Conservation (phyloP, 1,140 invertebrate genomes). For the Drosophila subobscura region DNA sequence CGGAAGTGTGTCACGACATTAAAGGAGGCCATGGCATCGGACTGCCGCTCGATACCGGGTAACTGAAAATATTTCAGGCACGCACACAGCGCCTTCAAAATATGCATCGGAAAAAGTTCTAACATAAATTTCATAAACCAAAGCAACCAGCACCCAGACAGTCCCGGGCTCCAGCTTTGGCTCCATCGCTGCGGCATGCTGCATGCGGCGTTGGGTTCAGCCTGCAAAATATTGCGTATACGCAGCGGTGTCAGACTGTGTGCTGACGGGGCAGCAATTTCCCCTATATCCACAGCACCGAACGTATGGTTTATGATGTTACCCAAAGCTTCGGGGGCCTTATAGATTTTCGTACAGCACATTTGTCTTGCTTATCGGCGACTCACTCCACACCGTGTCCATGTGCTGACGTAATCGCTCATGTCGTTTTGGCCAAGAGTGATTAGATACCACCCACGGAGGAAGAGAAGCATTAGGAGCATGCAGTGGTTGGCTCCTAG, state of each 20-base stretch:
- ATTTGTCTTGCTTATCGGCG: slow-evolving; percentile 76
- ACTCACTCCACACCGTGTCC: slow-evolving; percentile 7
- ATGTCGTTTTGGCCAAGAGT: slow-evolving; percentile 77
- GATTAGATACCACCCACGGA: slow-evolving; percentile 58
- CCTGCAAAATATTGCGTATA: slow-evolving; percentile 66
- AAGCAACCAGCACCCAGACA: slow-evolving; percentile 49
- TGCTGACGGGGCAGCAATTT: slow-evolving; percentile 69
- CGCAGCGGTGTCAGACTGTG: slow-evolving; percentile 33
- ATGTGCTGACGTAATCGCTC: slow-evolving; percentile 74
- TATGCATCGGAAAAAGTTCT: slow-evolving; percentile 80
- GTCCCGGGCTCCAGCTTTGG: slow-evolving; percentile 44
- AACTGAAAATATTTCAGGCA: slow-evolving; percentile 64
- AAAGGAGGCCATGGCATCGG: not conserved
- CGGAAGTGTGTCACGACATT: slow-evolving; percentile 58
- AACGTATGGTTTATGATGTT: slow-evolving; percentile 72
- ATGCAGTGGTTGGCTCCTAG: not conserved
- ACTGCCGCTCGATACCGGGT: slow-evolving; percentile 30
- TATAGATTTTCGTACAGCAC: slow-evolving; percentile 73
- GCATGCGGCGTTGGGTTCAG: slow-evolving; percentile 40
- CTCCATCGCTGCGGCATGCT: slow-evolving; percentile 35
- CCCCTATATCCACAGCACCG: slow-evolving; percentile 26
- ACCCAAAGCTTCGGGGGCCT: slow-evolving; percentile 53
- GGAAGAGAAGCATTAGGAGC: not conserved
- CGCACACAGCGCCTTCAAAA: slow-evolving; percentile 65
- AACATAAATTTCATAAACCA: slow-evolving; percentile 80